Evolutionary conservation across 2,888 invertebrate genomes (phyloP).

Genomic region (Trichogramma dendrolimi): DNA sequence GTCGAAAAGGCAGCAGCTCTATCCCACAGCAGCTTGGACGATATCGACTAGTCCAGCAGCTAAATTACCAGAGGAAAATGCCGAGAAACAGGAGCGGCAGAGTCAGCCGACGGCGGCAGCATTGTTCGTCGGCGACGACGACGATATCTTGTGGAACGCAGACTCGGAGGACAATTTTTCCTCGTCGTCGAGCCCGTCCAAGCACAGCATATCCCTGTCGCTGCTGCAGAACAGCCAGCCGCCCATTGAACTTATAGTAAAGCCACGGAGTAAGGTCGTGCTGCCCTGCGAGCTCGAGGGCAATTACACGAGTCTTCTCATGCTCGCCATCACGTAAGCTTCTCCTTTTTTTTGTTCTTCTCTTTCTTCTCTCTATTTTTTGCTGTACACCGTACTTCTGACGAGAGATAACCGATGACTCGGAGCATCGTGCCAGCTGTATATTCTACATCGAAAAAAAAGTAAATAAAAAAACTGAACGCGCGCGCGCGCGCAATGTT

Average conservation of each 20-base stretch:
- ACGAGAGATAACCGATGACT: no score
- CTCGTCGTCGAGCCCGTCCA: neutral
- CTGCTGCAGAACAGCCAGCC: constrained; percentile 37
- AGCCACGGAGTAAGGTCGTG: constrained; percentile 47
- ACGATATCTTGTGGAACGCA: constrained; percentile 1
- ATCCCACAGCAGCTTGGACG: no score
- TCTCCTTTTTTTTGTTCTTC: neutral
- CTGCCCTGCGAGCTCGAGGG: constrained; percentile 49
- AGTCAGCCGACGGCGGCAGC: no score
- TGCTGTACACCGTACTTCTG: neutral
- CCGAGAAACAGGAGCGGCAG: no score
- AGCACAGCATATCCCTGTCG: constrained; percentile 33
- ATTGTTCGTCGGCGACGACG: constrained; percentile 22
- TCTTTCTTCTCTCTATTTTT: neutral
- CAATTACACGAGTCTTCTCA: constrained; percentile 45
- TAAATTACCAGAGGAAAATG: no score
- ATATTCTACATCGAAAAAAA: neutral
- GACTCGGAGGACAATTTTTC: no score
- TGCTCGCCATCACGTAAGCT: constrained; percentile 43
- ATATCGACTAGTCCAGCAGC: no score
- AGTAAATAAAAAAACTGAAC: neutral
- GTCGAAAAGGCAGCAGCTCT: no score
- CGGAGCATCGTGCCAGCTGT: no score
- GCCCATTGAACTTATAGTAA: constrained; percentile 45
- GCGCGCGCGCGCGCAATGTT: neutral